These are phyloP conservation scores for Coregonus suidteri DNA, from an alignment of 2,797 vertebrate genomes.

Conservation along the genomic window DNA sequence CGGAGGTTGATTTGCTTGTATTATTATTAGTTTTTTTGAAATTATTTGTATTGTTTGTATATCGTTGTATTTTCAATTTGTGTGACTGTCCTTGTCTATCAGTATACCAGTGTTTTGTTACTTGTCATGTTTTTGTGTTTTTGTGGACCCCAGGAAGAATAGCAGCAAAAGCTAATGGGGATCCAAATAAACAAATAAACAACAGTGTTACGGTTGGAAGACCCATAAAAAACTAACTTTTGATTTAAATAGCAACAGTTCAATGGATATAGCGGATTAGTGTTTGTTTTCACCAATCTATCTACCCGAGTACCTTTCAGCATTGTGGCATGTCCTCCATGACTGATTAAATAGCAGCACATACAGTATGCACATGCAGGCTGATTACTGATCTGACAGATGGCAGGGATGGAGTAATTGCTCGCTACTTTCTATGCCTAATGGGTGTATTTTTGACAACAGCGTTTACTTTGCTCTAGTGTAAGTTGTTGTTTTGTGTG, in stretches of 20 bases:
- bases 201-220: not conserved
- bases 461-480: not conserved
- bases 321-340: constrained; percentile 38
- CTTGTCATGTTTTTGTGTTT: too few relatives aligned
- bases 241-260: not conserved
- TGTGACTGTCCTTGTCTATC: too few relatives aligned
- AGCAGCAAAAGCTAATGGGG: too few relatives aligned
- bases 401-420: constrained; percentile 66
- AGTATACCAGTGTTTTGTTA: too few relatives aligned
- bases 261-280: not conserved
- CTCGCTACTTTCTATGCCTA: constrained; percentile 31
- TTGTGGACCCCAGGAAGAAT: too few relatives aligned
- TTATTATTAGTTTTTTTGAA: too few relatives aligned
- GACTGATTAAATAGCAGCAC: too few relatives aligned
- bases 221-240: not conserved
- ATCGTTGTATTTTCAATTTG: too few relatives aligned
- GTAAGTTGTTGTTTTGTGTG: not conserved
- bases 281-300: constrained; percentile 18
- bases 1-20: too few relatives aligned
- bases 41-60: too few relatives aligned
- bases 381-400: constrained; percentile 61
- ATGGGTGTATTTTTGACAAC: constrained; percentile 19
- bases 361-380: constrained; percentile 26
- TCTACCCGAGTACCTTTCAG: constrained; percentile 28
- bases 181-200: not conserved